phyloP scores from a whole-genome alignment of 2,113 vertebrate species.

The Hoplias malabaricus region DNA sequence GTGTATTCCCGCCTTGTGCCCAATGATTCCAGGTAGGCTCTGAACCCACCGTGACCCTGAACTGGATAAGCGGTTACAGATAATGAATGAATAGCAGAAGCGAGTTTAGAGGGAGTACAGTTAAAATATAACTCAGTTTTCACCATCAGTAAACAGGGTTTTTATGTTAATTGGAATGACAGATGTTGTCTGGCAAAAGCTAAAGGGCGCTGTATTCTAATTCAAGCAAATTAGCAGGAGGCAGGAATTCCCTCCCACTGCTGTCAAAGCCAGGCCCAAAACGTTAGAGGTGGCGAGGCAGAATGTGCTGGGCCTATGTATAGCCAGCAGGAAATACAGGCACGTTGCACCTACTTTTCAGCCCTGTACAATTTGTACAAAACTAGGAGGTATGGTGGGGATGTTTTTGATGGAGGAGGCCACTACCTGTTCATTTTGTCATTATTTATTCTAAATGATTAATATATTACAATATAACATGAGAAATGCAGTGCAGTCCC shows the following conservation, averaged over 20 bases:
- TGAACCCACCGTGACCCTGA: too few relatives aligned
- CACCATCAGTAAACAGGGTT: not conserved
- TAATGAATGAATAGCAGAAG: too few relatives aligned
- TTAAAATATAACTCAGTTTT: not conserved
- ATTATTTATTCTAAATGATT: too few relatives aligned
- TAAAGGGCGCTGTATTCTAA: conserved; percentile 4
- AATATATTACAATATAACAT: too few relatives aligned
- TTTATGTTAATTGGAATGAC: not conserved
- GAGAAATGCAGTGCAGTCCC: too few relatives aligned
- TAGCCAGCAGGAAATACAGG: not conserved
- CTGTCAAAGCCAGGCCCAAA: conserved; percentile 5
- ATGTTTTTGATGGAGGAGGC: too few relatives aligned
- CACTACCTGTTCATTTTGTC: too few relatives aligned
- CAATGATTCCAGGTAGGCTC: too few relatives aligned
- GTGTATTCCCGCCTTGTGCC: too few relatives aligned
- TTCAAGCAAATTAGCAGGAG: not conserved
- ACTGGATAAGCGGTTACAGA: too few relatives aligned
- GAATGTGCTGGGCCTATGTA: not conserved
- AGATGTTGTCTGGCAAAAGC: not conserved
- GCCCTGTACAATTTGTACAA: not conserved
- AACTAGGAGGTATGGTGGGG: too few relatives aligned
- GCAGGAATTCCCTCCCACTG: not conserved
- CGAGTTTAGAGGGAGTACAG: not conserved
- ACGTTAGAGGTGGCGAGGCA: not conserved
- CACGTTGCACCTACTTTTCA: not conserved